phyloP scores from a whole-genome alignment of 2,113 vertebrate species.

The Onychostoma macrolepis region DNA sequence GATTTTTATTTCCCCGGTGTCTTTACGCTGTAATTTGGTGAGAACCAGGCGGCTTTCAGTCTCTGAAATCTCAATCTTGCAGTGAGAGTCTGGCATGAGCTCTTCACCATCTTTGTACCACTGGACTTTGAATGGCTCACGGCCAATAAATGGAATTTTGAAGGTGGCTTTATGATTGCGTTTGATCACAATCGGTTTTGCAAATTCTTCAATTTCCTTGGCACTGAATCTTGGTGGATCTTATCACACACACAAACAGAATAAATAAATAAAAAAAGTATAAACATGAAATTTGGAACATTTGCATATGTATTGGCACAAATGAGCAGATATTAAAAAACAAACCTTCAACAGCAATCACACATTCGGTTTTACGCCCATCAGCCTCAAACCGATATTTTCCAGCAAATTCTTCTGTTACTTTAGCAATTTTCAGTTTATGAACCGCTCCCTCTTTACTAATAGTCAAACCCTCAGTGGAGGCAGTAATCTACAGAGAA shows the following conservation, averaged over 20 bases:
- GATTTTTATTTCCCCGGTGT: constrained; percentile 84
- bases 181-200: constrained; percentile 77
- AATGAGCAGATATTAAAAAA: not conserved
- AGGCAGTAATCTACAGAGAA: constrained; percentile 72
- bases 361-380: constrained; percentile 76
- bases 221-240: constrained; percentile 83
- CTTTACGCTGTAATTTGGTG: constrained; percentile 79
- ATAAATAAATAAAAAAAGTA: not conserved
- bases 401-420: constrained; percentile 78
- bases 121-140: constrained; percentile 77
- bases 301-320: not conserved
- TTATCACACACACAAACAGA: constrained; percentile 58
- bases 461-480: constrained; percentile 74
- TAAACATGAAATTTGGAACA: not conserved
- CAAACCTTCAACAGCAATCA: constrained; percentile 77
- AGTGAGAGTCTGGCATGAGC: constrained; percentile 70
- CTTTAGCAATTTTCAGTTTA: constrained; percentile 79
- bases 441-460: constrained; percentile 80
- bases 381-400: constrained; percentile 87
- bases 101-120: constrained; percentile 86
- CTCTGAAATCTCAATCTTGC: constrained; percentile 76
- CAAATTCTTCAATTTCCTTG: constrained; percentile 76
- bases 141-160: constrained; percentile 80
- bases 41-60: constrained; percentile 74
- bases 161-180: constrained; percentile 79